Conservation (phyloP, 2,888 invertebrate genomes). For the Embidobia sp. region DNA sequence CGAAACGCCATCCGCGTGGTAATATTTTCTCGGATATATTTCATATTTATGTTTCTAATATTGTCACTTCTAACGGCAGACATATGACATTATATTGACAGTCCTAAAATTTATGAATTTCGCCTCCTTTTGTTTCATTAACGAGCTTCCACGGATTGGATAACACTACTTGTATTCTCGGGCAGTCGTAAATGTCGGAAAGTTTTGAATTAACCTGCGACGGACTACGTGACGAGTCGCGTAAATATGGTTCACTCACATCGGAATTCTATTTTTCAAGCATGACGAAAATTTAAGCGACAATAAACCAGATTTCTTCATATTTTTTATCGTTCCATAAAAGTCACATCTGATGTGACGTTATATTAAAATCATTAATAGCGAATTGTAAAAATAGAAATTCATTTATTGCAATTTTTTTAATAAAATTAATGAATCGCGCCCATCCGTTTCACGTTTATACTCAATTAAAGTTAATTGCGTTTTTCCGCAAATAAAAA, state of each 20-base stretch:
- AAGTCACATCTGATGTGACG: background rate
- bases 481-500: too few relatives aligned
- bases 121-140: slow-evolving; percentile 53
- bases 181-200: slow-evolving; percentile 54
- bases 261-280: slow-evolving; percentile 27
- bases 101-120: slow-evolving; percentile 34
- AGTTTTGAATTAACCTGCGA: slow-evolving; percentile 57
- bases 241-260: slow-evolving; percentile 32
- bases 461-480: too few relatives aligned
- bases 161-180: slow-evolving; percentile 36
- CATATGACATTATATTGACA: slow-evolving; percentile 51
- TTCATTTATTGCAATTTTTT: background rate
- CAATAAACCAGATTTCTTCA: slow-evolving; percentile 25
- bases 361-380: slow-evolving; percentile 12
- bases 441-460: too few relatives aligned
- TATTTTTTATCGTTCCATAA: slow-evolving; percentile 1
- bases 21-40: too few relatives aligned
- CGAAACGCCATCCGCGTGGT: too few relatives aligned
- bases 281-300: slow-evolving; percentile 10
- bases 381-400: too few relatives aligned
- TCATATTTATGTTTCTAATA: too few relatives aligned
- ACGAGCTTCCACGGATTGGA: slow-evolving; percentile 48
- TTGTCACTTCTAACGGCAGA: too few relatives aligned
- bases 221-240: slow-evolving; percentile 33
- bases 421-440: too few relatives aligned